Base-by-base conservation (phyloP, 2,888 invertebrate genomes). In the Uloborus plumipes region DNA sequence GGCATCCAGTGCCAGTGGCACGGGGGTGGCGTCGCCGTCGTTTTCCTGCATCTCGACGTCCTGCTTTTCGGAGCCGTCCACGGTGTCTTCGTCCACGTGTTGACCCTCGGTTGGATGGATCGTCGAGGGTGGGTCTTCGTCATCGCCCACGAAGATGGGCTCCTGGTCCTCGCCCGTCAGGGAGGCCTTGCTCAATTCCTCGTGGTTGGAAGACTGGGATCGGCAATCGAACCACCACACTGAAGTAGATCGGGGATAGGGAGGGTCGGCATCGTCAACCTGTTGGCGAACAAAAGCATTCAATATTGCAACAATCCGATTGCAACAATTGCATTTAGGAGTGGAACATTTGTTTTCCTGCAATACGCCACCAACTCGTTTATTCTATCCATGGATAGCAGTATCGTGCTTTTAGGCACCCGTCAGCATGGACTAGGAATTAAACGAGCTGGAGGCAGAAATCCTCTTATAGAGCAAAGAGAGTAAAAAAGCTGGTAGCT, bases 191-290 rank as follows among this genome's bases (percentile, higher is more conserved):
- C 58, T 66, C 20, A 76, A 15, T 16, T 77, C 83, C 49, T 76
- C 71, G 20, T 61, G 66, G 58, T 69, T 81, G 14, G 74, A 47
- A 0, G 82, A 65, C 39, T 81, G 81, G 0, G 86, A 73, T 51
- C 92, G 93, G 90, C 98, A 98, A 2, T 97, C 97, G 88, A 97
- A 94, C 98, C 98, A 98, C 97, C 97, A 98, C 89, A 93, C 93
- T 0, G 94, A 95, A 3, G 94, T 93, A 61, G 95, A 93, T 80
- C 97, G 92, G 3, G 98, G 98, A 91, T 97, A 98, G 26, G 94
- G 92, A 39, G 96, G 96, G 87, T 93, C 93, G 66, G 95, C 95
- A 26, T 91, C 90, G 88, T 97, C 97, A 87, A 97, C 94, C 96
- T 96, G 89, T 2, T 87, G 87, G 80, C 49, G 22, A 64, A 49